Evolutionary conservation across 2,113 vertebrate genomes (phyloP), one percentile per base, ranked within the genome.

Genomic region (Sander lucioperca): DNA sequence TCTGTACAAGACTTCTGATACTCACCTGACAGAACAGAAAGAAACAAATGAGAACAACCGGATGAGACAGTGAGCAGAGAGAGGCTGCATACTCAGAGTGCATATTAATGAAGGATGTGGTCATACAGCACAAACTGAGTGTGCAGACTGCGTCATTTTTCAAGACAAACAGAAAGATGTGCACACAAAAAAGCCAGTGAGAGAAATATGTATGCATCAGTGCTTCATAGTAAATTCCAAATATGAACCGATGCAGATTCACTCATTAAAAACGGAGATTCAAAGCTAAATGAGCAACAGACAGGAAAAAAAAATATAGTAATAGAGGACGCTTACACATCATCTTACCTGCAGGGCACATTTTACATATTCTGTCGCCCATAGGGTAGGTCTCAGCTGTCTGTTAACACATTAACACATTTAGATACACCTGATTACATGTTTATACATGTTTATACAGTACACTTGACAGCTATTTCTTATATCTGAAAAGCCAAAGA

Each of bases 71-170:
- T n/a, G 65, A 51, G 65, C 69, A 43, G 23, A 68, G 23, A 56
- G 19, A 11, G 50, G 8, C 23, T 57, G 73, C 54, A 69, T 10
- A 3, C 48, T 16, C 53, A 6, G 15, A 16, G 25, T 36, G 89
- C 86, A 89, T 91, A 77, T 80, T 74, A 88, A 90, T 91, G 61
- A 92, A 94, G 94, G 95, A 95, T 95, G 95, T 94, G 94, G 95
- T 95, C 86, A 12, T 74, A 36, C 30, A 66, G 74, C 39, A 77
- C 47, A 56, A 36, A 19, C 30, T 64, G 6, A 51, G 8, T 2
- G 16, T 30, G 43, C n/a, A 65, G 67, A 0, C 0, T 43, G 73
- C 53, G 19, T 61, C 74, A 57, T 81, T 92, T 92, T 86, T 90
- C 74, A 80, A 39, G 67, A 59, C 50, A 75, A 23, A 63, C 12